A percentile compares a stretch with the other conserved stretches of the same genome.
Conservation (phyloP, 1,140 invertebrate genomes). For the Leguminivora glycinivorella region DNA sequence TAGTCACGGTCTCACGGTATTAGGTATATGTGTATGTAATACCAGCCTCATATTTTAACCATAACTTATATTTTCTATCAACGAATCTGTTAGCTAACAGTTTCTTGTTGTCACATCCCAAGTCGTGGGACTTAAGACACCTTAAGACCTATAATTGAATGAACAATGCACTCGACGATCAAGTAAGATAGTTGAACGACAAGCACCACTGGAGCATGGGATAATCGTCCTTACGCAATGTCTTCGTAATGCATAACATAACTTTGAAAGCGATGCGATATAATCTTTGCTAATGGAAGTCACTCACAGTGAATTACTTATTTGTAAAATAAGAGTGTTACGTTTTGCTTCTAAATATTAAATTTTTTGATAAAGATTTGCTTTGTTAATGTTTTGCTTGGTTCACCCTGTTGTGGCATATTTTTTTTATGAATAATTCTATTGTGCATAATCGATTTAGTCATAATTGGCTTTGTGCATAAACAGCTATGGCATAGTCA, state of each 20-base stretch:
- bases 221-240: slow-evolving; percentile 26
- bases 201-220: slow-evolving; percentile 17
- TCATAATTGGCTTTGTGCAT: no score
- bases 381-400: no score
- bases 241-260: slow-evolving; percentile 12
- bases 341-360: neutral
- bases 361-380: no score
- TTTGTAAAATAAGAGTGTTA: neutral
- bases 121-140: slow-evolving; percentile 5
- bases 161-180: slow-evolving; percentile 2
- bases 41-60: neutral
- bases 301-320: neutral
- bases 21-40: no score
- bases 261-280: slow-evolving; percentile 16
- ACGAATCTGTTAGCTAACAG: neutral
- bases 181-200: slow-evolving; percentile 11
- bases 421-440: no score
- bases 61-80: neutral
- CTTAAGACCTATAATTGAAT: slow-evolving; percentile 10
- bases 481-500: no score
- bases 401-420: no score
- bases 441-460: no score
- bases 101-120: neutral
- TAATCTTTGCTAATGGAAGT: slow-evolving; percentile 20
- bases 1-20: no score